Conservation (phyloP, 2,113 vertebrate genomes). For the Chrysemys picta region DNA sequence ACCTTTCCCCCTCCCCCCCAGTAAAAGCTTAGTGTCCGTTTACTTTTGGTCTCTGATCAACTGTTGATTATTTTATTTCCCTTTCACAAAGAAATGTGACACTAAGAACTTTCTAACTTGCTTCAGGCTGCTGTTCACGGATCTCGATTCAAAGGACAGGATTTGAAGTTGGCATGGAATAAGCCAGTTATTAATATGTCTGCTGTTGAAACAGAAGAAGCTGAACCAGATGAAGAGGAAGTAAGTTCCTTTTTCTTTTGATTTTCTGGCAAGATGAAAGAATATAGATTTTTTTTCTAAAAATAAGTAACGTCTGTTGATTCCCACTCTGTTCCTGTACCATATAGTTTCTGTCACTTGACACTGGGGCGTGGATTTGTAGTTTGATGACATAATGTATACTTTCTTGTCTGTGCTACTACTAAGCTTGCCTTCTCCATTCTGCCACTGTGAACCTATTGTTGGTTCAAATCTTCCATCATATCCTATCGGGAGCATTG, state of each 20-base stretch:
- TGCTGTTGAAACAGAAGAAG: constrained; percentile 86
- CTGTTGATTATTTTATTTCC: not conserved
- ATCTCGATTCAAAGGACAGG: constrained; percentile 90
- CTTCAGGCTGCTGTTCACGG: constrained; percentile 93
- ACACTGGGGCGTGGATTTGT: not conserved
- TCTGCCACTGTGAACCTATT: not conserved
- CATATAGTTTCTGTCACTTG: not conserved
- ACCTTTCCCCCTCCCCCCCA: not conserved
- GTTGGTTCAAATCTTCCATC: not conserved
- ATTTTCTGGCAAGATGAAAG: not conserved
- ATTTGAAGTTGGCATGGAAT: constrained; percentile 93
- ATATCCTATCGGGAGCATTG: not conserved
- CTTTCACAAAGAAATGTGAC: not conserved
- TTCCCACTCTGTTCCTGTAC: not conserved
- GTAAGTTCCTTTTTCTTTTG: constrained; percentile 77
- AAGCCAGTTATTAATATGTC: constrained; percentile 85
- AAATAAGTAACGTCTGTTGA: not conserved
- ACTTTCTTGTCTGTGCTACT: not conserved
- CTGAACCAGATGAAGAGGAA: constrained; percentile 94
- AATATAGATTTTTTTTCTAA: not conserved
- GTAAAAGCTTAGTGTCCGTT: not conserved
- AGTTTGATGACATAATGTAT: not conserved
- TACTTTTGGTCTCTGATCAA: not conserved
- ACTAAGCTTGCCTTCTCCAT: not conserved
- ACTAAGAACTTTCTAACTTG: constrained; percentile 49